Percentiles rank a stretch among this genome's conserved stretches.
Evolutionary conservation across 2,113 vertebrate genomes (phyloP).

Genomic region (Ranitomeya imitator): DNA sequence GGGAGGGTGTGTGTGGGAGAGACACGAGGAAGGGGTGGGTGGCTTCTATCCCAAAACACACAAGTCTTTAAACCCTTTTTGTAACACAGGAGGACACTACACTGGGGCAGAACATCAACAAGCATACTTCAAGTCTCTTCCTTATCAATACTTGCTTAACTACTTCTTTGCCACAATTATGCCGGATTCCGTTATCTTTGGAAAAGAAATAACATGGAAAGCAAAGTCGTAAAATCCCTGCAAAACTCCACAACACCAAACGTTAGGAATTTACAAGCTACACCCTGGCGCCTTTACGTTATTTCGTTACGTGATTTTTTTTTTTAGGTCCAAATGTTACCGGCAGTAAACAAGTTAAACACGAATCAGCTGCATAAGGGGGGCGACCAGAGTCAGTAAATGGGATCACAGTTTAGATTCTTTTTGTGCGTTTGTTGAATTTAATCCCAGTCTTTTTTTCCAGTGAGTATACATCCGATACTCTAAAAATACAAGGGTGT

Average conservation of each 20-base stretch:
- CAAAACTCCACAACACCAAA: background rate
- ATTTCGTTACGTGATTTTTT: background rate
- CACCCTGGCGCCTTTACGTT: background rate
- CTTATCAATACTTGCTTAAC: background rate
- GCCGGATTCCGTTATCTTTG: background rate
- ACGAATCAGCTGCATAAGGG: background rate
- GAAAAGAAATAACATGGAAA: background rate
- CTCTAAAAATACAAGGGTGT: background rate
- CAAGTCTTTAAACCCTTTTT: slow-evolving; percentile 36
- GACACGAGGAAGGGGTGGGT: slow-evolving; percentile 49
- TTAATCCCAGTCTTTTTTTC: background rate
- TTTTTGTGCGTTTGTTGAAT: slow-evolving; percentile 11
- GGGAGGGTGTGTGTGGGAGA: slow-evolving; percentile 53
- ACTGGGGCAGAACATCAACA: background rate
- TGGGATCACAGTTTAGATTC: background rate
- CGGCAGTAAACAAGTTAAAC: slow-evolving; percentile 1
- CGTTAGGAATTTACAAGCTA: background rate
- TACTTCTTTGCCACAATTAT: background rate
- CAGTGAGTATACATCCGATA: background rate
- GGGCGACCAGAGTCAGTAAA: background rate
- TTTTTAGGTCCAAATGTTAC: background rate
- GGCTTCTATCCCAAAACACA: slow-evolving; percentile 49
- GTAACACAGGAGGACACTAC: slow-evolving; percentile 13
- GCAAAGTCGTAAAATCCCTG: background rate
- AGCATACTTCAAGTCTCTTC: background rate